Conservation (phyloP, 1,140 invertebrate species). For the Psilanteris sp. region DNA sequence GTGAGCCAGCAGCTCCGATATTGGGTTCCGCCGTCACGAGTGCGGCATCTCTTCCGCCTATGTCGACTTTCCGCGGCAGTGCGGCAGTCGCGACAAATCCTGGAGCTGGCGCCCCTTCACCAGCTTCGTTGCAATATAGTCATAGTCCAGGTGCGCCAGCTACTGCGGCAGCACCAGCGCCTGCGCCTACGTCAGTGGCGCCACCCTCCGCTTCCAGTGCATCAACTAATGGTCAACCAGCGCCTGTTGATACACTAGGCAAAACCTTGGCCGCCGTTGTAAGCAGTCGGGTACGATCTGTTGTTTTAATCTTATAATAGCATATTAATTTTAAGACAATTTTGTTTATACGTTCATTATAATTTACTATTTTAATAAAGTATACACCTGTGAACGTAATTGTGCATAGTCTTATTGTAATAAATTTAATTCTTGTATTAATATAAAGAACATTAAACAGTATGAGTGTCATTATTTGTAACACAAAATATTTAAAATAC, state of each 20-base stretch:
- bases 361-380: no score
- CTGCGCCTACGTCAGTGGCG: conserved; percentile 63
- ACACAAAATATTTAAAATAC: no score
- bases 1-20: conserved; percentile 77
- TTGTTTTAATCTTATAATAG: no score
- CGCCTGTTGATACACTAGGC: conserved; percentile 85
- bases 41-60: conserved; percentile 90
- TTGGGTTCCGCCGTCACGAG: conserved; percentile 81
- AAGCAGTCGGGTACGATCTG: conserved; percentile 84
- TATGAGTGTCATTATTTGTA: no score
- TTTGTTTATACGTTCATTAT: no score
- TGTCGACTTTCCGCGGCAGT: conserved; percentile 92
- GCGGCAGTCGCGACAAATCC: conserved; percentile 77
- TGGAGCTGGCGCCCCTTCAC: conserved; percentile 81
- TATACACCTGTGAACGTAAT: no score
- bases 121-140: conserved; percentile 81
- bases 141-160: conserved; percentile 74
- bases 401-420: no score
- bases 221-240: conserved; percentile 80
- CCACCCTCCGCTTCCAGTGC: conserved; percentile 77
- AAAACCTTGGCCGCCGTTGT: conserved; percentile 89
- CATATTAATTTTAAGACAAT: no score
- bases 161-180: no score
- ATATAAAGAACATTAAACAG: no score
- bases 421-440: no score